Evolutionary conservation across 2,113 vertebrate species (phyloP).

Genomic region (Gopherus evgoodei): DNA sequence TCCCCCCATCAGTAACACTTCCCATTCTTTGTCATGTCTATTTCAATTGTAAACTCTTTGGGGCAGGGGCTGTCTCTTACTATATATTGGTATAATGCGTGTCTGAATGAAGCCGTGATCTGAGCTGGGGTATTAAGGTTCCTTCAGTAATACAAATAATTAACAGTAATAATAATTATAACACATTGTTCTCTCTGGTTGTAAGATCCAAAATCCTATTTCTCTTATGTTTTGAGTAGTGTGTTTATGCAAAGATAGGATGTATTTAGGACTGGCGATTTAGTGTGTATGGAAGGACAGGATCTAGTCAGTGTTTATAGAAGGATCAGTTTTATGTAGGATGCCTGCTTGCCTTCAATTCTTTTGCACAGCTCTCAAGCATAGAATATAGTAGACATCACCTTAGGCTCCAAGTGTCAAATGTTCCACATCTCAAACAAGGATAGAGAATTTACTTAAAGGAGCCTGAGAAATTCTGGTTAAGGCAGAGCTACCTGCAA

Average conservation of each 20-base stretch:
- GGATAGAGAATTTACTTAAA: background rate
- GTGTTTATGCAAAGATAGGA: too few relatives aligned
- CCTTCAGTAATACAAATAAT: rapidly evolving
- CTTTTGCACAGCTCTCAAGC: background rate
- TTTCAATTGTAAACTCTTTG: too few relatives aligned
- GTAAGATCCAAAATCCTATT: background rate
- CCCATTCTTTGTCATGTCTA: background rate
- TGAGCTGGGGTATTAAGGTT: rapidly evolving
- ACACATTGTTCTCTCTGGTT: background rate
- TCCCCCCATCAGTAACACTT: background rate
- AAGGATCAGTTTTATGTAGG: background rate
- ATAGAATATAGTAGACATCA: background rate
- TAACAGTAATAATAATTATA: rapidly evolving
- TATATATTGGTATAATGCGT: background rate
- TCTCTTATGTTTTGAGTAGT: background rate
- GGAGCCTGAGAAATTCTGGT: background rate
- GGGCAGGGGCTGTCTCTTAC: background rate
- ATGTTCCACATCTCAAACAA: rapidly evolving
- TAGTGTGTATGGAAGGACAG: background rate
- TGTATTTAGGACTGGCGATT: too few relatives aligned
- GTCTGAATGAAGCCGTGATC: background rate
- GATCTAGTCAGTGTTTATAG: background rate
- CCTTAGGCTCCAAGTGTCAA: background rate
- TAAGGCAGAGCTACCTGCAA: background rate
- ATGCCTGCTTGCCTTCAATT: background rate